These are phyloP conservation scores for Spodoptera picta DNA, from an alignment of 2,888 invertebrate species.

Conservation along the genomic window DNA sequence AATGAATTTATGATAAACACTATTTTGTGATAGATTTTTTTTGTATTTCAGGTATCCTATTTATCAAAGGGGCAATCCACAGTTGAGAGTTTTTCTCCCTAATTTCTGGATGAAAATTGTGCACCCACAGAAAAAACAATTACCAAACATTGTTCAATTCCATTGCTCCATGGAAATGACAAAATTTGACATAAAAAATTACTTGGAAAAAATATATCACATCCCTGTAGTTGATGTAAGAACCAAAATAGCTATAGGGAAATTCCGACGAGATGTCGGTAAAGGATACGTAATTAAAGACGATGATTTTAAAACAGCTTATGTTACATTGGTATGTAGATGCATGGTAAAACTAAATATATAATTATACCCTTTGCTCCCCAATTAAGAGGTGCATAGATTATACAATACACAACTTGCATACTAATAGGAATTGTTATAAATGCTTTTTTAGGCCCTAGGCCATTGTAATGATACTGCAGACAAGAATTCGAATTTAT, in stretches of 20 bases:
- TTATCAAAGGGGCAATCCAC: constrained; percentile 97
- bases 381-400: not conserved
- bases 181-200: constrained; percentile 95
- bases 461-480: too few species aligned
- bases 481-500: too few species aligned
- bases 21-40: constrained; percentile 1
- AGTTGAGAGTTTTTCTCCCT: constrained; percentile 96
- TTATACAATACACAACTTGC: not conserved
- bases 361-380: too few species aligned
- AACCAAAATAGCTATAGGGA: constrained; percentile 92
- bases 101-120: constrained; percentile 99
- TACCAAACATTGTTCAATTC: constrained; percentile 95
- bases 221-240: constrained; percentile 93
- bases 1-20: not conserved
- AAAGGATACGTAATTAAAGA: constrained; percentile 93
- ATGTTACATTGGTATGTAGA: constrained; percentile 92
- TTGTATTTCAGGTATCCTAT: constrained; percentile 93
- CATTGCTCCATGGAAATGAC: constrained; percentile 98
- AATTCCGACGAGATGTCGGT: constrained; percentile 88
- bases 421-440: too few species aligned
- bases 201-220: constrained; percentile 98
- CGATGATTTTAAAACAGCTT: constrained; percentile 94
- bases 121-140: constrained; percentile 90
- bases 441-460: too few species aligned
- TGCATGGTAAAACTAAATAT: not conserved